Base-by-base conservation (phyloP, 1,140 invertebrate genomes). In the Drosophila rhopaloa region DNA sequence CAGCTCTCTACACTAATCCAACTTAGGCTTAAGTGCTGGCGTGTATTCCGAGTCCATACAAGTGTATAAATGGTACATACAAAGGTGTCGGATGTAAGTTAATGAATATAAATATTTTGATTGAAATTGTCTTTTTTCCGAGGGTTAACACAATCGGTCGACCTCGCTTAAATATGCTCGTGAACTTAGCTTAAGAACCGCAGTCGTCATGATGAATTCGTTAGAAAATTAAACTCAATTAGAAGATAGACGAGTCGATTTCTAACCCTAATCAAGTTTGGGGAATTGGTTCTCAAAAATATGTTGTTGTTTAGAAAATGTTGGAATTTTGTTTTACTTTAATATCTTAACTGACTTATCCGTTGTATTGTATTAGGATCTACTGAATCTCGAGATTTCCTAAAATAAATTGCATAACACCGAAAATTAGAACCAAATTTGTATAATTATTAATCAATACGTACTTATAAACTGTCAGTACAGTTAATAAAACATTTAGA, bases 181-280 rank as follows among this genome's bases (percentile, higher is more conserved):
- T 60, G 41, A 84, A 70, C 73, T 89, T 84, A 88, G 62, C 60
- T 89, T 88, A 89, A 84, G 71, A 81, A 74, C 73, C 77, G 81
- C 81, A 84, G 81, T 85, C 73, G 67, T 84, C 50, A 56, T 79
- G 48, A 57, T 65, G 59, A 70, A 59, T 53, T 61, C 10, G 24
- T 47, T 53, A 63, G 43, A 50, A 67, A 53, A 48, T 54, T 7
- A 72, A 57, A 76, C 61, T 56, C 38, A 55, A 47, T 67, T 65
- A 59, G 55, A 86, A 79, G 55, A 41, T 61, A 50, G 51, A 71
- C 50, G 29, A 47, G 41, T 29, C 47, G 11, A 35, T 66, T 24
- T 60, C 37, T 29, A 43, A 13, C 10, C 47, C 24, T 8, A 32
- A 16, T 14, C n/a, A 10, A 32, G 5, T 32, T 35, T 29, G 27